These are phyloP conservation scores for Microcebus ravelobensis DNA, from an alignment of 2,113 vertebrate genomes.

Conservation along the genomic window DNA sequence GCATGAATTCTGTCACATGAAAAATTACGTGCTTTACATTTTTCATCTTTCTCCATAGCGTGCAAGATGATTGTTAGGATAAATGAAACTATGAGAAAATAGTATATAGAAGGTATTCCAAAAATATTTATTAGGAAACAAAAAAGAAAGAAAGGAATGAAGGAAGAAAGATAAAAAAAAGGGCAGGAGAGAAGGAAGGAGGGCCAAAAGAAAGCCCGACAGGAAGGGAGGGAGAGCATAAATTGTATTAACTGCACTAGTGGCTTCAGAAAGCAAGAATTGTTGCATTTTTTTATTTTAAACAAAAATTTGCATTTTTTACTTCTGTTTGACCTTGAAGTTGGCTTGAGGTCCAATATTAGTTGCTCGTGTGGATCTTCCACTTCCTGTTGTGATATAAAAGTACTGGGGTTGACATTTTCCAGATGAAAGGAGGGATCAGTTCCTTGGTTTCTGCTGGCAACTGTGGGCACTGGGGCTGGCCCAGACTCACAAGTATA, in stretches of 20 bases:
- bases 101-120: neutral
- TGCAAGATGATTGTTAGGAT: neutral
- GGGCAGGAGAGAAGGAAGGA: too few species aligned
- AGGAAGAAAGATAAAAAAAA: neutral
- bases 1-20: accelerated
- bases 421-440: accelerated
- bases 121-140: neutral
- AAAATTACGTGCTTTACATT: too few species aligned
- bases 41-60: neutral
- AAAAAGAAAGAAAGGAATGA: neutral
- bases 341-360: neutral
- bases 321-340: neutral
- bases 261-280: neutral
- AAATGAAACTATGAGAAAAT: neutral
- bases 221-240: neutral
- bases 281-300: neutral
- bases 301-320: neutral
- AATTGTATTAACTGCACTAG: too few species aligned
- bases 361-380: too few species aligned
- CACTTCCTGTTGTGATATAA: neutral
- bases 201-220: neutral
- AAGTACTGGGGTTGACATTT: accelerated
- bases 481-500: neutral
- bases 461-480: accelerated
- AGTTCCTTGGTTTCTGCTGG: neutral